phyloP scores from a whole-genome alignment of 2,888 invertebrate species.

The Lepidocyrtoides sp. region DNA sequence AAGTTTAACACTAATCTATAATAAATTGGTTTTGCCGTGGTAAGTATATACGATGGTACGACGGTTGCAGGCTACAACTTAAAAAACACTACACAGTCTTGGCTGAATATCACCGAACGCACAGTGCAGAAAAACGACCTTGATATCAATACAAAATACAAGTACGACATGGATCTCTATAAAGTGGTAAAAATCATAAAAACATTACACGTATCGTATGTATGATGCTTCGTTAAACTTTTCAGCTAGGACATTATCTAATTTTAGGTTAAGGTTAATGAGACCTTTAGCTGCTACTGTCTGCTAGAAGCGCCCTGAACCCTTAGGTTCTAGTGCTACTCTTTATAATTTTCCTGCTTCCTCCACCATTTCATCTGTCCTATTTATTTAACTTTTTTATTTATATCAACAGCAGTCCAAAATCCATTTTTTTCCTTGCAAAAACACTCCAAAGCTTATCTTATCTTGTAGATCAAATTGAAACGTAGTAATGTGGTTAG shows the following conservation, averaged over 20 bases:
- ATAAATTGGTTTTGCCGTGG: too few relatives aligned
- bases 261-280: conserved; percentile 59
- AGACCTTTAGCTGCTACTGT: neutral
- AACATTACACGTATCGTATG: neutral
- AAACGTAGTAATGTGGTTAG: conserved; percentile 27
- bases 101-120: too few relatives aligned
- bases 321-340: neutral
- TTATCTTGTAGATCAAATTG: neutral
- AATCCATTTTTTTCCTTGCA: neutral
- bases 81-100: too few relatives aligned
- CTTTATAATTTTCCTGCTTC: neutral
- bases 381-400: too few relatives aligned
- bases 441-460: neutral
- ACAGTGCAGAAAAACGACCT: too few relatives aligned
- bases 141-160: too few relatives aligned
- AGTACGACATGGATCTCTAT: too few relatives aligned
- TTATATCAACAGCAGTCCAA: neutral
- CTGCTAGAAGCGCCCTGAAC: neutral
- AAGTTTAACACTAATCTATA: too few relatives aligned
- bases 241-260: neutral
- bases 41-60: too few relatives aligned
- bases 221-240: too few relatives aligned
- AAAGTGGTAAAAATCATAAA: neutral
- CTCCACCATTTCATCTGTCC: neutral
- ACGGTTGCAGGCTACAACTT: too few relatives aligned